phyloP scores from a whole-genome alignment of 2,797 vertebrate species.

The Saxicola maurus region DNA sequence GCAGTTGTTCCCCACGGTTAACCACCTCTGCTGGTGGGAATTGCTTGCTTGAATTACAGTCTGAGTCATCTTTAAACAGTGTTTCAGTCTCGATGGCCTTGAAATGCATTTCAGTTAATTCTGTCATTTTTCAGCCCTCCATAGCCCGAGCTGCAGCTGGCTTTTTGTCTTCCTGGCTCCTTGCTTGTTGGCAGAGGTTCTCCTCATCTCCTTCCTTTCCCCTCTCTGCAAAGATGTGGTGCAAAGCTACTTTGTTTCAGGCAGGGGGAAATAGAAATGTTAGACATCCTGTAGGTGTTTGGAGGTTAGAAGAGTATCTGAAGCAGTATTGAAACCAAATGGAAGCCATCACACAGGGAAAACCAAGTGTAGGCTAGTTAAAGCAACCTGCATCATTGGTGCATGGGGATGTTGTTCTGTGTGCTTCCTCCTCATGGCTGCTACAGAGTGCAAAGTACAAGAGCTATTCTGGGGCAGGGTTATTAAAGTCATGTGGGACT shows the following conservation, averaged over 20 bases:
- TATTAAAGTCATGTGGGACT: neutral
- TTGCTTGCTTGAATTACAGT: neutral
- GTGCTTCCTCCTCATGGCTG: neutral
- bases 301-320: neutral
- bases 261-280: neutral
- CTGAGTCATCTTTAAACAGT: neutral
- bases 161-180: neutral
- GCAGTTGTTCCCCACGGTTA: neutral
- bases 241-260: neutral
- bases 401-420: neutral
- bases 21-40: neutral
- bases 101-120: neutral
- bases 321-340: accelerated
- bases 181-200: neutral
- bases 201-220: neutral
- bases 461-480: neutral
- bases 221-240: neutral
- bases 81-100: neutral
- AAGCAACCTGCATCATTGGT: accelerated
- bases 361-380: neutral
- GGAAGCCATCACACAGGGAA: neutral
- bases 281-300: neutral
- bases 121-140: neutral
- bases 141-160: neutral
- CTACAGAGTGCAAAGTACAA: neutral